A percentile compares a stretch with the other conserved stretches of the same genome.
These are phyloP conservation scores for Coregonus suidteri DNA, from an alignment of 2,797 vertebrate species.

Conservation along the genomic window DNA sequence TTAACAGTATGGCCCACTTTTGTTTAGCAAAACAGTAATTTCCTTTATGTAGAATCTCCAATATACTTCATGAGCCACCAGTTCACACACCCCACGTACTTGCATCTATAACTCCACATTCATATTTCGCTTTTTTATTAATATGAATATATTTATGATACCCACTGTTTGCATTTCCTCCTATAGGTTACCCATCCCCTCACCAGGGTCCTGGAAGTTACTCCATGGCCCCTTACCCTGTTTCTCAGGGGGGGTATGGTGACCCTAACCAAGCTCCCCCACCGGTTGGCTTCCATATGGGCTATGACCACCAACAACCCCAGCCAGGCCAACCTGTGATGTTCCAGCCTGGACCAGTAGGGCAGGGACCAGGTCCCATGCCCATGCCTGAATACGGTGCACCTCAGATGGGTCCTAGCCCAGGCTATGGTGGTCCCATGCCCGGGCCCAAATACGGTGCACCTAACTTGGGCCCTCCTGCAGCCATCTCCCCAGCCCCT, in stretches of 20 bases:
- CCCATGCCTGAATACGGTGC: not conserved
- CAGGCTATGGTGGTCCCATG: slow-evolving; percentile 19
- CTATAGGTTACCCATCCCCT: slow-evolving; percentile 72
- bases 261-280: slow-evolving; percentile 68
- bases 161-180: not conserved
- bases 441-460: slow-evolving; percentile 54
- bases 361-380: not conserved
- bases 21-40: not conserved
- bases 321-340: slow-evolving; percentile 60
- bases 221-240: slow-evolving; percentile 69
- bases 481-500: slow-evolving; percentile 33
- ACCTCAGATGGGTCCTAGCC: not conserved
- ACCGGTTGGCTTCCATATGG: slow-evolving; percentile 74
- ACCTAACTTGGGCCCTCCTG: slow-evolving; percentile 8
- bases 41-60: not conserved
- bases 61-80: not conserved
- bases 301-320: slow-evolving; percentile 51
- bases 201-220: slow-evolving; percentile 60
- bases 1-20: not conserved
- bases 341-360: slow-evolving; percentile 70
- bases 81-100: not conserved
- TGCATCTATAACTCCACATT: not conserved
- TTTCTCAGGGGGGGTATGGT: slow-evolving; percentile 64
- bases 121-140: not conserved
- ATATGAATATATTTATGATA: not conserved